A percentile compares a stretch with the other conserved stretches of the same genome.
Evolutionary conservation across 2,888 invertebrate species (phyloP).

Genomic region (Caenorhabditis sp.): DNA sequence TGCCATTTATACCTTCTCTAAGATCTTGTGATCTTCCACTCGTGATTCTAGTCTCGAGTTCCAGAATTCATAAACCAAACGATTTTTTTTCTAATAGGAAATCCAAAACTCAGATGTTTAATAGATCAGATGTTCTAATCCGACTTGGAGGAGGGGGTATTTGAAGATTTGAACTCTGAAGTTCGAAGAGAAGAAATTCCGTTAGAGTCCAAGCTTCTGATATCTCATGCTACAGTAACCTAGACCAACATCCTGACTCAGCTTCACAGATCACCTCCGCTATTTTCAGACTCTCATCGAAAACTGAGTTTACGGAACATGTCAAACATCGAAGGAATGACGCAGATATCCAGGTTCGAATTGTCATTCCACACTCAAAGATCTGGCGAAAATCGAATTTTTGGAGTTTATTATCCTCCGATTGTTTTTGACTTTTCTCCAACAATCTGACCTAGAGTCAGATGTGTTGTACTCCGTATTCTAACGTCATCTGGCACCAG

Average conservation of each 20-base stretch:
- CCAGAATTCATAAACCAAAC: slow-evolving; percentile 10
- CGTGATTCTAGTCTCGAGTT: not conserved
- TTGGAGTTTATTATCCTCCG: too few species aligned
- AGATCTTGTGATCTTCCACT: not conserved
- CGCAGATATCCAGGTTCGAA: not conserved
- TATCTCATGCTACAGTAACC: too few species aligned
- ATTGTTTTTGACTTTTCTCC: not conserved
- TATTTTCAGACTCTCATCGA: not conserved
- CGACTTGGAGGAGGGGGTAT: not conserved
- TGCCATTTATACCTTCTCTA: not conserved
- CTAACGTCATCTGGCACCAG: slow-evolving; percentile 1
- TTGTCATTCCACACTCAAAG: slow-evolving; percentile 15
- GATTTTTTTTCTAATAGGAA: not conserved
- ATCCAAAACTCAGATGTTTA: slow-evolving; percentile 2
- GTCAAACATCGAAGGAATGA: not conserved
- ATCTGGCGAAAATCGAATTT: not conserved
- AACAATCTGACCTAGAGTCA: not conserved
- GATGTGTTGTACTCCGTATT: not conserved
- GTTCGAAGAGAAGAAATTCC: too few species aligned
- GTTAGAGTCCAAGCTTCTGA: too few species aligned
- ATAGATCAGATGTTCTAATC: not conserved
- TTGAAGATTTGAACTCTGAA: not conserved
- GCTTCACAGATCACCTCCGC: not conserved
- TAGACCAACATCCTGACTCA: too few species aligned
- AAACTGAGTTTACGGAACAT: not conserved